Base-by-base conservation (phyloP, 2,888 invertebrate genomes). In the Oscheius sp. region DNA sequence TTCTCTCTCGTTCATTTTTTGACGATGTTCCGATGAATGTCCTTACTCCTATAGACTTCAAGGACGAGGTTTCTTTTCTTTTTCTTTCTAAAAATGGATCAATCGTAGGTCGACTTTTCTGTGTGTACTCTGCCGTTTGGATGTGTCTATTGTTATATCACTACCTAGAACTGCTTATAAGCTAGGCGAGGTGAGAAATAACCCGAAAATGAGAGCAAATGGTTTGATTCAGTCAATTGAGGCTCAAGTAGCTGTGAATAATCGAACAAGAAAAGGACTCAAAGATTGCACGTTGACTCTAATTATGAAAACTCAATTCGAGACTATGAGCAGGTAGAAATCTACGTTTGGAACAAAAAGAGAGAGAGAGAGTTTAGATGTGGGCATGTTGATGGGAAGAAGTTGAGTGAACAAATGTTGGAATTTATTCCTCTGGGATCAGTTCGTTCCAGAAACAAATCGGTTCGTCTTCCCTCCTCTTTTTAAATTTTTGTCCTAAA, bases 51-150 rank as follows among this genome's bases (percentile, higher is more conserved):
- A 83, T 85, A 42, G 85, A 85, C 45, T 83, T 83, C 70, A 80
- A 79, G 58, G 85, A 70, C 27, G 65, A 70, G 48, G 52, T 65
- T 4, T 39, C 10, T 8, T 6, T n/a, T n/a, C n/a, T n/a, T n/a
- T n/a, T n/a, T n/a, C n/a, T 27, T 20, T 39, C 63, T n/a, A n/a
- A n/a, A n/a, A n/a, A n/a, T n/a, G n/a, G n/a, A n/a, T n/a, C n/a
- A n/a, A n/a, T n/a, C n/a, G n/a, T n/a, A 84, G 73, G 76, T 84
- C 10, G 85, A 85, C 65, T 85, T 85, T 71, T 85, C 85, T 1
- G 83, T 84, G 39, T 85, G 85, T 46, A 72, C 84, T 8, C 75
- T 85, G 27, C 85, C 85, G 5, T 85, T 85, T 57, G 85, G 85
- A 6, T 79, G 82, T 39, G 83, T 85, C 82, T 0, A 55, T 85